Percentiles rank a stretch among this genome's conserved stretches.
Evolutionary conservation across 2,888 invertebrate genomes (phyloP).

Genomic region (Chymomyza fuscimana): DNA sequence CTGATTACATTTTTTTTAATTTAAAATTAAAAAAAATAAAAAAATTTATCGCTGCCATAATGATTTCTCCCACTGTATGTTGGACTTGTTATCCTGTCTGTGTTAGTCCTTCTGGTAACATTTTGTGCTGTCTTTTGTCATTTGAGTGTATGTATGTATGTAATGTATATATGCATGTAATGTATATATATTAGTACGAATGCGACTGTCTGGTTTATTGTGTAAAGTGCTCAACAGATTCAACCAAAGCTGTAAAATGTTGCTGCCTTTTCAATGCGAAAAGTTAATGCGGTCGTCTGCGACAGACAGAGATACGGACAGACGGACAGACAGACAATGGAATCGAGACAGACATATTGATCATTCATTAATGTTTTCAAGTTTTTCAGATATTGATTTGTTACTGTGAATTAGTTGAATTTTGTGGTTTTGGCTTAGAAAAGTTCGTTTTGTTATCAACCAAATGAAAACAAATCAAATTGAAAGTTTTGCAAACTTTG

Average conservation of each 20-base stretch:
- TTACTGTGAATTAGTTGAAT: not conserved
- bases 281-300: not conserved
- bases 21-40: too few relatives aligned
- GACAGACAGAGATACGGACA: too few relatives aligned
- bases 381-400: not conserved
- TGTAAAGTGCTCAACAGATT: conserved; percentile 33
- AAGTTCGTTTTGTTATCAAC: not conserved
- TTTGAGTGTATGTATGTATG: not conserved
- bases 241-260: conserved; percentile 14
- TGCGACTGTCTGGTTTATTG: conserved; percentile 30
- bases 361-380: conserved; percentile 41
- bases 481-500: not conserved
- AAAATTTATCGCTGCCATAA: too few relatives aligned
- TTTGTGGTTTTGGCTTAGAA: not conserved
- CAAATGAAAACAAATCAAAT: not conserved
- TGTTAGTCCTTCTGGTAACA: conserved; percentile 1
- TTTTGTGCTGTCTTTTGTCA: conserved; percentile 3
- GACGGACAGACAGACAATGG: not conserved
- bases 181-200: not conserved
- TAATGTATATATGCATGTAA: not conserved
- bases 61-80: not conserved
- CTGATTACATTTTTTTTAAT: too few relatives aligned
- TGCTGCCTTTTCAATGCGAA: conserved; percentile 11
- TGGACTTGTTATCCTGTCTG: not conserved
- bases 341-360: conserved; percentile 8